Base-by-base conservation (phyloP, 2,113 vertebrate species). In the Nanorana parkeri region DNA sequence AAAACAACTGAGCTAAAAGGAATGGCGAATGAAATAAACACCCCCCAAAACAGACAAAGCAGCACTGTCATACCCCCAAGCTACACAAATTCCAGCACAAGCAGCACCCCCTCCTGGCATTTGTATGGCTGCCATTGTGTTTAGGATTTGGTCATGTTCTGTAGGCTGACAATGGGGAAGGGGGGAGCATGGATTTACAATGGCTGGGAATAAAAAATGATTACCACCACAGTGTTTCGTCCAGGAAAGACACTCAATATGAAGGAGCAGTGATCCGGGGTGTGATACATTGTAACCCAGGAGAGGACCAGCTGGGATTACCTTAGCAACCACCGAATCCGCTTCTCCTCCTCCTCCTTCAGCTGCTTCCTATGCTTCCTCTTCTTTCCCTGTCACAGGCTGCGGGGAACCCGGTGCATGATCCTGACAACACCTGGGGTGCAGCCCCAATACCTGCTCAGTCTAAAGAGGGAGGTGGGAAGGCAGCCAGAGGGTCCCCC, bases 321-420 rank as follows among this genome's bases (percentile, higher is more conserved):
- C 92, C 92, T 93, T 92, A 88, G 91, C 92, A 90, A 90, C 88
- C 88, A 81, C 85, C 86, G 86, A 85, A 89, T 73, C 77, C 84
- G 75, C 75, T 81, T 75, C 4, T 72, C 85, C 69, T 72, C 3
- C 64, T 85, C 68, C 79, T 85, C 51, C 79, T 65, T 24, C 61
- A 66, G 75, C 60, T 66, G 75, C 75, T 77, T 77, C 75, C 87
- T 84, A 64, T 68, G 85, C 84, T 81, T 65, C 81, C 17, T 55
- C 81, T 74, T 15, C 13, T 32, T 73, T 24, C 82, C 86, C 82
- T 84, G 83, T 90, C 89, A 79, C 85, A 79, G 88, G 47, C 84
- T 21, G 75, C 51, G 82, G 64, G 78, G 77, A 88, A 75, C 76
- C 88, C 16, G 77, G 85, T 61, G 83, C 90, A 87, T 89, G 88